These are phyloP conservation scores for Paracentrotus lividus DNA, from an alignment of 53 echinoderm and acorn worm species.

Conservation along the genomic window DNA sequence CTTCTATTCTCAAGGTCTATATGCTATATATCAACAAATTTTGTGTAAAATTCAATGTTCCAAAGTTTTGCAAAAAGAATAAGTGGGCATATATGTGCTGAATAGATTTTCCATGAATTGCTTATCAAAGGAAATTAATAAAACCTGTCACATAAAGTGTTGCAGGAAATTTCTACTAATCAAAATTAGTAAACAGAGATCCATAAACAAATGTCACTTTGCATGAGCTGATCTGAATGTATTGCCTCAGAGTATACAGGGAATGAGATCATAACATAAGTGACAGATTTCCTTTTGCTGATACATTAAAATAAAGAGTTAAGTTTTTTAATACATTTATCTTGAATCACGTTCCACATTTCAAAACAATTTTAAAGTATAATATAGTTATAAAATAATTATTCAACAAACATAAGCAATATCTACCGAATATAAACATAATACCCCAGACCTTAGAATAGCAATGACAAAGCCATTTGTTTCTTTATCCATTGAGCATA, in stretches of 20 bases:
- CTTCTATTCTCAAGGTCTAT: background rate
- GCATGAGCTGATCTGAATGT: background rate
- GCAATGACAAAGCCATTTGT: background rate
- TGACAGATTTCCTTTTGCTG: no score
- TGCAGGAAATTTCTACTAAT: background rate
- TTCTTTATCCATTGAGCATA: no score
- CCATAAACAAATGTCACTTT: background rate
- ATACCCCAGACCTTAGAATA: background rate
- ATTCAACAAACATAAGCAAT: no score
- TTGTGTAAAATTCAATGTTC: background rate
- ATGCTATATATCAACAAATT: background rate
- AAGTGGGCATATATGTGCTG: background rate
- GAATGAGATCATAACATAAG: no score
- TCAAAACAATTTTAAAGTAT: background rate
- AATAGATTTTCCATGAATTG: background rate
- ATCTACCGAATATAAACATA: no score
- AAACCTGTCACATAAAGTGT: background rate
- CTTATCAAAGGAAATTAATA: background rate
- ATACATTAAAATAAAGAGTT: no score
- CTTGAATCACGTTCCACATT: background rate
- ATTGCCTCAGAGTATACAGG: background rate
- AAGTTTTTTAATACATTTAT: no score
- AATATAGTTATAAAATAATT: background rate
- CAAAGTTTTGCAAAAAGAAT: background rate
- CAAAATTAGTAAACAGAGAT: background rate